Base-by-base conservation (phyloP, 1,140 invertebrate species). In the Trachymyrmex septentrionalis region DNA sequence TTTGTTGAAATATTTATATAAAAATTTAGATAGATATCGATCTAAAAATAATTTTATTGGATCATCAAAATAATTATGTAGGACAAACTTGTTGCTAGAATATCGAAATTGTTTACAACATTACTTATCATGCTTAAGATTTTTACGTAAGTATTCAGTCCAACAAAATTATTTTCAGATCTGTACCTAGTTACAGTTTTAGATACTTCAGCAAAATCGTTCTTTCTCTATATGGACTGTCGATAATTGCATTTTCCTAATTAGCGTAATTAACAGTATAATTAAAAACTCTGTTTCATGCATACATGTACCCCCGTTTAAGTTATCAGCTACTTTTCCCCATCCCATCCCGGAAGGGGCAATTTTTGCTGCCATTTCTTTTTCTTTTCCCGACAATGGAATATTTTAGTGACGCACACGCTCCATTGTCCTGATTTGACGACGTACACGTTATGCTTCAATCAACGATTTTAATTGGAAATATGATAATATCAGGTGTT, bases 241-340 rank as follows among this genome's bases (percentile, higher is more conserved):
- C 64, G 66, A 91, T 89, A 88, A 90, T 90, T 87, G 86, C 90
- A 76, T 61, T 86, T 88, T 80, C 57, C 76, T 90, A 89, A 92
- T 92, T 92, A 91, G 86, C 48, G 86, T 87, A 89, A 92, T 91
- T 92, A 89, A 91, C 73, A 69, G 76, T 89, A 77, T 85, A 91
- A 92, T 87, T 82, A 81, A 91, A 87, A 91, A 87, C 64, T 73
- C 61, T 44, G n/a, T 38, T 72, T 71, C 10, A 27, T 57, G 38
- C 19, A 59, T 72, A 67, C 27, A 30, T 50, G 55, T 14, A 50
- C 9, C 55, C n/a, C 19, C 57, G n/a, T 19, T 10, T 55, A 73
- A 6, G 19, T n/a, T 21, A 4, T n/a, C 38, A 30, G 38, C 87
- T 44, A 80, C 30, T 81, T 75, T 80, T 85, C 77, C 77, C 69